Evolutionary conservation across 1,140 invertebrate genomes (phyloP), one percentile per base, ranked within the genome.

Genomic region (Aphaenogaster rudis): DNA sequence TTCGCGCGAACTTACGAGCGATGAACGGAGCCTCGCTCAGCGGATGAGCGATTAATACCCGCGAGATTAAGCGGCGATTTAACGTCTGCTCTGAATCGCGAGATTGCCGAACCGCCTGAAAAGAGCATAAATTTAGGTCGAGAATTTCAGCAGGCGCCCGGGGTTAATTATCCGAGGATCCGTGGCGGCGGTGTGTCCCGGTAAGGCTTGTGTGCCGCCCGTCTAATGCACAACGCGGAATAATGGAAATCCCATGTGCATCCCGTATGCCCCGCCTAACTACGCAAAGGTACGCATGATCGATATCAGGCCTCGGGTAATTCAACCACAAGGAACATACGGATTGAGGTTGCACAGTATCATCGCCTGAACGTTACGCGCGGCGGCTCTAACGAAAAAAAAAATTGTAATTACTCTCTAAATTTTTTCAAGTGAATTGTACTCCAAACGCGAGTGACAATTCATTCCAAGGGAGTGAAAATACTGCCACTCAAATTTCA

Each of bases 111-210:
- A 67, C 69, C 74, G 28, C 3, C 28, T 76, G 80, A 88, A 80
- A 90, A 86, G 78, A 50, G 63, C 76, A 57, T 78, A 84, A 36
- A 64, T 80, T 85, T 64, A 54, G 39, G 15, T 36, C 13, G 69
- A 45, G 48, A 74, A 88, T 86, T 82, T 76, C 5, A 67, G 33
- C 33, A 84, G 48, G 33, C 80, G 52, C 45, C 33, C 45, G 6
- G 52, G 21, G 48, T 90, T 90, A 90, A 90, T 90, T 90, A 89
- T 88, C 77, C 88, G 69, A 81, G 63, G 72, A 86, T 39, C 48
- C 77, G 39, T 64, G 13, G 45, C n/a, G 45, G 52, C 17, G 63
- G 76, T 42, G 6, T 71, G 82, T 71, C 45, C 33, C 9, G 36
- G 36, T 69, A 48, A 71, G 48, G 54, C 7, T 59, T 50, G 45